Evolutionary conservation across 2,797 vertebrate species (phyloP).

Genomic region (Emydoidea blandingii): DNA sequence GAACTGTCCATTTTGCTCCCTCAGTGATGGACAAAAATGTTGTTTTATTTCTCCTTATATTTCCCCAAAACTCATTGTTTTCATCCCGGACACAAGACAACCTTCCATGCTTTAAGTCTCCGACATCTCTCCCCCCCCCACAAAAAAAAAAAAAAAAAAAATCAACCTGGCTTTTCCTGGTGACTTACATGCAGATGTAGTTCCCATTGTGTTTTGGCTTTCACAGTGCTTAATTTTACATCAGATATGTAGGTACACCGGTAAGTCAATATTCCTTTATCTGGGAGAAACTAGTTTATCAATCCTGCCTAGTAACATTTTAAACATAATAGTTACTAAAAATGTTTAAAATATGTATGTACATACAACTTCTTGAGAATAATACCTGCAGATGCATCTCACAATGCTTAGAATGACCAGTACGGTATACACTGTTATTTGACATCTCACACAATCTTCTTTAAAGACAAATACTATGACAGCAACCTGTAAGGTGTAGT

Average conservation of each 20-base stretch:
- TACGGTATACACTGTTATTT: not conserved
- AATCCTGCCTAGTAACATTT: no score
- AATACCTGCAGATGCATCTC: not conserved
- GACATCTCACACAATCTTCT: not conserved
- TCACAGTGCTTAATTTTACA: no score
- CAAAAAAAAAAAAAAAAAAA: no score
- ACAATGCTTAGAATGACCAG: not conserved
- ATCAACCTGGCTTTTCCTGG: no score
- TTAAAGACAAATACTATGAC: not conserved
- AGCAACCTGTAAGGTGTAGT: not conserved
- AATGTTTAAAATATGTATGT: no score
- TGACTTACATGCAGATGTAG: no score
- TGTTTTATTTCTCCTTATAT: not conserved
- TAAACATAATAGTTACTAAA: no score
- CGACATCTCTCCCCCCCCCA: not conserved
- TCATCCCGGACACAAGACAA: no score
- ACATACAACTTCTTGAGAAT: not conserved
- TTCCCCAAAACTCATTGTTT: not conserved
- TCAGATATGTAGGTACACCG: no score
- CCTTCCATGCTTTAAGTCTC: not conserved
- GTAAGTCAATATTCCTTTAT: no score
- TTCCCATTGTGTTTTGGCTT: no score
- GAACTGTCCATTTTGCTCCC: not conserved
- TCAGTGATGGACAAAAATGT: not conserved
- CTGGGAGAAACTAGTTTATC: no score